Evolutionary conservation across 1,140 invertebrate genomes (phyloP).

Genomic region (Papilio aristodemus): DNA sequence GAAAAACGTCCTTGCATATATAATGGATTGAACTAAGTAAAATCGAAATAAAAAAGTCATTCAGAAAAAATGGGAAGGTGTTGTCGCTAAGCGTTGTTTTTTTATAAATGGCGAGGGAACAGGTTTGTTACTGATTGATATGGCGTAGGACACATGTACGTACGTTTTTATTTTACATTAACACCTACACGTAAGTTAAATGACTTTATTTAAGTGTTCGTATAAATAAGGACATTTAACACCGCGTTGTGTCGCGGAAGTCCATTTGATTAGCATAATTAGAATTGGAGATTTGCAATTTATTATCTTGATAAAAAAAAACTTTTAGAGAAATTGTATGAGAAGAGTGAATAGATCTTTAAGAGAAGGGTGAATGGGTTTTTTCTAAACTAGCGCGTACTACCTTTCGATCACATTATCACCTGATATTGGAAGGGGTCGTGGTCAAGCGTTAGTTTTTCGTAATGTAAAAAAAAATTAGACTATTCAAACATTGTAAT

Average conservation of each 20-base stretch:
- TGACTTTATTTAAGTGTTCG: background rate
- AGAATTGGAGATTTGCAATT: constrained; percentile 1
- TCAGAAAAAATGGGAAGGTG: constrained; percentile 10
- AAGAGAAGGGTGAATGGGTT: too few species aligned
- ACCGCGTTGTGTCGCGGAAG: background rate
- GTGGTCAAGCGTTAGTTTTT: too few species aligned
- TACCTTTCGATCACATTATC: too few species aligned
- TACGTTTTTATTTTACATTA: constrained; percentile 13
- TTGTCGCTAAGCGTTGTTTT: constrained; percentile 5
- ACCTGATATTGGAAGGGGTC: too few species aligned
- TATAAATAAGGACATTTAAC: constrained; percentile 1
- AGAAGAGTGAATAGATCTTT: too few species aligned
- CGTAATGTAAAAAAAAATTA: too few species aligned
- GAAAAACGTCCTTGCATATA: constrained; percentile 13
- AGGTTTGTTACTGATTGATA: background rate
- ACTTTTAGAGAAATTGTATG: background rate
- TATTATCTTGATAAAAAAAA: background rate
- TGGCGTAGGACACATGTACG: background rate
- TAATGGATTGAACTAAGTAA: background rate
- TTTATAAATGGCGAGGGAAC: constrained; percentile 13
- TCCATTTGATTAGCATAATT: constrained; percentile 1
- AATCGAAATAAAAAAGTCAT: background rate
- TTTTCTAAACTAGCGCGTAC: too few species aligned
- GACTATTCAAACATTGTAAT: too few species aligned
- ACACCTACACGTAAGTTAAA: constrained; percentile 12